These are phyloP conservation scores for Lepeophtheirus salmonis DNA, from an alignment of 1,140 invertebrate genomes.

Conservation along the genomic window DNA sequence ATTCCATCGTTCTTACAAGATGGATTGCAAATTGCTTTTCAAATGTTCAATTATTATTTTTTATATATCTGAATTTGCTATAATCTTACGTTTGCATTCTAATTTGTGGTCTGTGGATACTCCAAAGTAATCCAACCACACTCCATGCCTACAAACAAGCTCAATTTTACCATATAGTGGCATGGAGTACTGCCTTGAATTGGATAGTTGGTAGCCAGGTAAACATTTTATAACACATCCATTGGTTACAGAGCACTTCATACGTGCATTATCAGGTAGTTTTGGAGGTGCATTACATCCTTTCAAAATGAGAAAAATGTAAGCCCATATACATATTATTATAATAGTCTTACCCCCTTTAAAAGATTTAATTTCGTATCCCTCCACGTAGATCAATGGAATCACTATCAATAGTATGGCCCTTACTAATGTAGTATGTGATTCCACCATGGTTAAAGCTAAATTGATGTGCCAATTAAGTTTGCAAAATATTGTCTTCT, in stretches of 20 bases:
- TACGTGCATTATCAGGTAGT: not conserved
- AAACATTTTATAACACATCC: not conserved
- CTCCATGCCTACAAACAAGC: not conserved
- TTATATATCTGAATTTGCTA: not conserved
- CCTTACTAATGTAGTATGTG: too few relatives aligned
- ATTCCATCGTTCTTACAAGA: conserved; percentile 54
- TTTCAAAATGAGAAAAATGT: too few relatives aligned
- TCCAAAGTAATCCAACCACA: not conserved
- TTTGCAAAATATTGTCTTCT: too few relatives aligned
- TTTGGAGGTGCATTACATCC: not conserved
- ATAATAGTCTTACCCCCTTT: too few relatives aligned
- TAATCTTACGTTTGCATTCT: not conserved
- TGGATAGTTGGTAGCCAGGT: not conserved
- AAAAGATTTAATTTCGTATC: too few relatives aligned
- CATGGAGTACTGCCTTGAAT: not conserved
- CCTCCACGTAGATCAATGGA: too few relatives aligned
- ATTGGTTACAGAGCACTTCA: not conserved
- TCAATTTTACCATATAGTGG: not conserved
- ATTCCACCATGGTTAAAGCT: too few relatives aligned
- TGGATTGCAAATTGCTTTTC: conserved; percentile 45
- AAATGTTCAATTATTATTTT: conserved; percentile 20
- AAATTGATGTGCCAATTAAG: too few relatives aligned
- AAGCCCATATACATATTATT: too few relatives aligned
- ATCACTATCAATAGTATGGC: too few relatives aligned
- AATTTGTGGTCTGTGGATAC: not conserved